Conservation (phyloP, 2,888 invertebrate species). For the Conops quadrifasciatus region DNA sequence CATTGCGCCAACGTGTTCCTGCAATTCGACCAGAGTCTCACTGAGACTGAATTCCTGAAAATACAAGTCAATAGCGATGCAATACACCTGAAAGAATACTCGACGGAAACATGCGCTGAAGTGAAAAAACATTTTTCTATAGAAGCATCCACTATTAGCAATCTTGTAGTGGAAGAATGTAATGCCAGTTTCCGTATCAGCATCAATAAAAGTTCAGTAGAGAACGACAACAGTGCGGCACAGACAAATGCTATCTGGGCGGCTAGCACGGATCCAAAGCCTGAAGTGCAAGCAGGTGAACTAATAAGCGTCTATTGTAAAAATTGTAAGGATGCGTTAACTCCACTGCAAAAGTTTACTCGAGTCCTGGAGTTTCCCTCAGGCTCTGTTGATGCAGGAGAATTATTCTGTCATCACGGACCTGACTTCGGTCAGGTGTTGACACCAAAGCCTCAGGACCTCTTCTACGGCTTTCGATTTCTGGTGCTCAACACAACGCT, state of each 20-base stretch:
- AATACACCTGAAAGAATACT: slow-evolving; percentile 42
- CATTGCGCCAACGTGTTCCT: slow-evolving; percentile 57
- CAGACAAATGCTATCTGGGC: not conserved
- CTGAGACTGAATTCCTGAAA: slow-evolving; percentile 50
- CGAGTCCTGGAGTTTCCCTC: slow-evolving; percentile 58
- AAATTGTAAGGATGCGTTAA: slow-evolving; percentile 47
- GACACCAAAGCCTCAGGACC: slow-evolving; percentile 49
- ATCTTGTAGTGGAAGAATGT: slow-evolving; percentile 48
- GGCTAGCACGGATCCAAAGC: slow-evolving; percentile 40
- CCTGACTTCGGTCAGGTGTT: slow-evolving; percentile 48
- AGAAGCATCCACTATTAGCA: slow-evolving; percentile 51
- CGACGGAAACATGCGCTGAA: slow-evolving; percentile 43
- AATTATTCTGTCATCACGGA: slow-evolving; percentile 60
- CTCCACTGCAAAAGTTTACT: slow-evolving; percentile 41
- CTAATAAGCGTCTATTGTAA: slow-evolving; percentile 48
- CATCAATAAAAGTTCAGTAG: slow-evolving; percentile 42
- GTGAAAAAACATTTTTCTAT: slow-evolving; percentile 50
- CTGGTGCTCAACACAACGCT: slow-evolving; percentile 49
- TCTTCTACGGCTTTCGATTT: slow-evolving; percentile 59
- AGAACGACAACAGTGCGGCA: not conserved
- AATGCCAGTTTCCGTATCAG: slow-evolving; percentile 58
- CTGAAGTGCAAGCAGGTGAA: slow-evolving; percentile 42
- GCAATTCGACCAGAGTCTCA: slow-evolving; percentile 51
- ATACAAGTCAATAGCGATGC: slow-evolving; percentile 44
- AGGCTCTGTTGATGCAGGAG: slow-evolving; percentile 56